phyloP scores from a whole-genome alignment of 2,797 vertebrate species.

The Gorsachius magnificus region DNA sequence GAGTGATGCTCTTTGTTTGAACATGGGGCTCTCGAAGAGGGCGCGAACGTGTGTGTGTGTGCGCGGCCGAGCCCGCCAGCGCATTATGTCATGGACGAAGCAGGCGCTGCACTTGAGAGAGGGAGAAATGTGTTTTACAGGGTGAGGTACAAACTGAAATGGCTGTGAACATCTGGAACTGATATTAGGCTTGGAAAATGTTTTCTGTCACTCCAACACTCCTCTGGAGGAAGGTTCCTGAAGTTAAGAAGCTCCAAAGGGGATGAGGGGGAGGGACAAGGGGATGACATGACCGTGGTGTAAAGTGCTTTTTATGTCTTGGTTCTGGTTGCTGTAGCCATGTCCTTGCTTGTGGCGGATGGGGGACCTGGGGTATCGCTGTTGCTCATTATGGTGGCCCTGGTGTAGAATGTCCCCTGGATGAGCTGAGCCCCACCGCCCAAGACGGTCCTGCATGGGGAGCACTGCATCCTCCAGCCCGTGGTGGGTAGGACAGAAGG shows the following conservation, averaged over 20 bases:
- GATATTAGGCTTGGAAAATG: constrained; percentile 75
- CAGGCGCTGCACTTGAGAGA: constrained; percentile 58
- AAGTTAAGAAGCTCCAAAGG: constrained; percentile 64
- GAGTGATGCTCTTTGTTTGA: constrained; percentile 61
- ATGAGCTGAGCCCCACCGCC: background rate
- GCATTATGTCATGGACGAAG: constrained; percentile 65
- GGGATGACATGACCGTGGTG: background rate
- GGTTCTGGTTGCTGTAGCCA: accelerated
- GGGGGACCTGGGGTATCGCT: background rate
- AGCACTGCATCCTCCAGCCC: background rate
- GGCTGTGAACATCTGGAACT: constrained; percentile 79
- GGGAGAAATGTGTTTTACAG: constrained; percentile 74
- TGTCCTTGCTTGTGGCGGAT: background rate
- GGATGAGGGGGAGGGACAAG: constrained; percentile 17
- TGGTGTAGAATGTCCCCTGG: background rate
- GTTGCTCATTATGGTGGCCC: accelerated
- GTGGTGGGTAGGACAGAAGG: background rate
- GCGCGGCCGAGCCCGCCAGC: background rate
- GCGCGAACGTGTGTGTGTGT: background rate
- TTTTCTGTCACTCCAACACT: constrained; percentile 72
- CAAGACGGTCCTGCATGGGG: background rate
- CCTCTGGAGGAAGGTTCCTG: constrained; percentile 66
- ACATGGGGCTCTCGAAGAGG: constrained; percentile 17
- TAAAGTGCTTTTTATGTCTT: constrained; percentile 38
- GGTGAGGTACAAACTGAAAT: constrained; percentile 75